Evolutionary conservation across 2,888 invertebrate species (phyloP), one percentile per base, ranked within the genome.

Genomic region (Epirrhoe tristata): DNA sequence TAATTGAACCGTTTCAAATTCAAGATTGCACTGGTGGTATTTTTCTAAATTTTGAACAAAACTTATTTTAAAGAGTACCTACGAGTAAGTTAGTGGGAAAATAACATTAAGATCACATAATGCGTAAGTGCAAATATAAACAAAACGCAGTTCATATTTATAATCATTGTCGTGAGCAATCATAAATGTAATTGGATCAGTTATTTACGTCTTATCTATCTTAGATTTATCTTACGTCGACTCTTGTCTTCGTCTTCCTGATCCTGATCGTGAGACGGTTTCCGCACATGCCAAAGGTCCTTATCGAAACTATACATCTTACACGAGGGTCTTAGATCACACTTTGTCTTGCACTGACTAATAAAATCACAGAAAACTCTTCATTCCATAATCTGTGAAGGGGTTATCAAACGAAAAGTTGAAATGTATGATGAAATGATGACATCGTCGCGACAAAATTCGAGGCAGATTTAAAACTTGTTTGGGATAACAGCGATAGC

Each of bases 251-350:
- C 77, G 53, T 80, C 83, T 24, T 75, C 75, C 10, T 82, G 81
- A 16, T 85, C 75, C 10, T 82, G 81, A 16, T 85, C 70, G 55
- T 63, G 73, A n/a, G 87, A 86, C 16, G 89, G 84, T 39, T 83
- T 79, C 60, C 89, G 81, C 71, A 93, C 93, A 73, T 93, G 93
- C 93, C 93, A 93, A 71, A 93, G 75, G 72, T 93, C 93, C 74
- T 89, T 91, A 76, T 93, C 93, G 73, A 93, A 93, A 77, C 93
- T 93, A 70, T 88, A 93, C 93, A 93, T 93, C 63, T 70, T 69
- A 34, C 53, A 57, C 36, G 52, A 59, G 67, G 54, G 71, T 74
- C 72, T 65, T 53, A 48, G 14, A 63, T 53, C 62, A 65, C 67
- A 48, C 58, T 43, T 32, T 32, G 46, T 61, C 54, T 31, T 16